A percentile compares a stretch with the other conserved stretches of the same genome.
phyloP scores from a whole-genome alignment of 2,888 invertebrate species.

The Ichneumon xanthorius region DNA sequence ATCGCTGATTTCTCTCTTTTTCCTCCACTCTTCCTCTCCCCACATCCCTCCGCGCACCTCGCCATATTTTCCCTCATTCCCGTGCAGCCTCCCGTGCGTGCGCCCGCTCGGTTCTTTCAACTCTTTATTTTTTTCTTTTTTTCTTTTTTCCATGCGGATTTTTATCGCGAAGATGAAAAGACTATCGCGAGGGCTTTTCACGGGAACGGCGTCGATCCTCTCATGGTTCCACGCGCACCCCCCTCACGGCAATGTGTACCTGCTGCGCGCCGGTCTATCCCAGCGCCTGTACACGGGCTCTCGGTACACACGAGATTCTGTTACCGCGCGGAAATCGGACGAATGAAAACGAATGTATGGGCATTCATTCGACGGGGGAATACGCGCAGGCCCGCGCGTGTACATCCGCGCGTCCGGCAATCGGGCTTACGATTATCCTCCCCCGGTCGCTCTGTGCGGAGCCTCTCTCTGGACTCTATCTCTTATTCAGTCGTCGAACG shows the following conservation, averaged over 20 bases:
- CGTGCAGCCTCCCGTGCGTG: conserved; percentile 30
- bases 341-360: conserved; percentile 56
- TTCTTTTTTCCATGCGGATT: conserved; percentile 64
- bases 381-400: conserved; percentile 53
- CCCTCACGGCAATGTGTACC: not conserved
- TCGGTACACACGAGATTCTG: conserved; percentile 63
- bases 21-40: not conserved
- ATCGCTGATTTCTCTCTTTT: conserved; percentile 74
- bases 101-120: conserved; percentile 25
- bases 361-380: conserved; percentile 64
- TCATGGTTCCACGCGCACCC: conserved; percentile 55
- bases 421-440: conserved; percentile 73
- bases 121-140: conserved; percentile 31
- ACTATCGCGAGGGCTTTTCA: conserved; percentile 69
- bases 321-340: conserved; percentile 57
- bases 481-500: conserved; percentile 56
- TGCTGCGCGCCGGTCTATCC: not conserved
- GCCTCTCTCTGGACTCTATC: conserved; percentile 47
- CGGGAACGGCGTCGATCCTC: conserved; percentile 64
- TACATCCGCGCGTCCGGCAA: conserved; percentile 74
- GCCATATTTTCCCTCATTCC: conserved; percentile 36
- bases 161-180: conserved; percentile 74
- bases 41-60: not conserved
- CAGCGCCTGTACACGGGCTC: conserved; percentile 13
- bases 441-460: conserved; percentile 52